These are phyloP conservation scores for Drosophila tropicalis DNA, from an alignment of 1,140 invertebrate species.

Conservation along the genomic window DNA sequence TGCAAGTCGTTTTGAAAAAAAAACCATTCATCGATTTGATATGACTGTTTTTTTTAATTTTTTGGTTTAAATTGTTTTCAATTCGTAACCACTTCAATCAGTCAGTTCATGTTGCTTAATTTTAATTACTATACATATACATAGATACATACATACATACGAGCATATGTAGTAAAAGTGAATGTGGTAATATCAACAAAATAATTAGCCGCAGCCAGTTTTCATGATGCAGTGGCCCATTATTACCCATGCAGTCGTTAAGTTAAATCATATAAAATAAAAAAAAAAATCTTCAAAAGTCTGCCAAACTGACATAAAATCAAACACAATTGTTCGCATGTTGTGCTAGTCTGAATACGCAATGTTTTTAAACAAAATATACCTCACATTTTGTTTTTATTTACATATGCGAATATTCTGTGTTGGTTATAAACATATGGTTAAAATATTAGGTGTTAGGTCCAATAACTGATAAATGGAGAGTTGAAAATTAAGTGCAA, in stretches of 20 bases:
- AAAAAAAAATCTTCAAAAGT: not conserved
- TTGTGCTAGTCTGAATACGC: not conserved
- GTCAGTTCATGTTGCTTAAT: slow-evolving; percentile 7
- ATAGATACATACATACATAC: no score
- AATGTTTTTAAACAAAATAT: not conserved
- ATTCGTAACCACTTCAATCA: slow-evolving; percentile 15
- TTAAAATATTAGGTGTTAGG: no score
- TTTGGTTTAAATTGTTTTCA: slow-evolving; percentile 4
- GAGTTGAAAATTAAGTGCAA: no score
- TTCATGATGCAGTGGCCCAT: slow-evolving; percentile 11
- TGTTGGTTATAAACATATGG: no score
- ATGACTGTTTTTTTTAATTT: not conserved
- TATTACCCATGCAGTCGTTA: slow-evolving; percentile 5
- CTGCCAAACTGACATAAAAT: not conserved
- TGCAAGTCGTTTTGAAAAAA: not conserved
- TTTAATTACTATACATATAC: not conserved
- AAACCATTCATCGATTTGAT: not conserved
- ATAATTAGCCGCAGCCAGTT: slow-evolving; percentile 16
- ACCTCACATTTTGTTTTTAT: no score
- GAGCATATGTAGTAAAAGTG: slow-evolving; percentile 13
- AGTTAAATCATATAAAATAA: not conserved
- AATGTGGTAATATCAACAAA: slow-evolving; percentile 22
- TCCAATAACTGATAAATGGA: no score
- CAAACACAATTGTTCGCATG: not conserved
- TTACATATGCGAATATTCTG: no score